Base-by-base conservation (phyloP, 2,888 invertebrate species). In the Dynastes maya region DNA sequence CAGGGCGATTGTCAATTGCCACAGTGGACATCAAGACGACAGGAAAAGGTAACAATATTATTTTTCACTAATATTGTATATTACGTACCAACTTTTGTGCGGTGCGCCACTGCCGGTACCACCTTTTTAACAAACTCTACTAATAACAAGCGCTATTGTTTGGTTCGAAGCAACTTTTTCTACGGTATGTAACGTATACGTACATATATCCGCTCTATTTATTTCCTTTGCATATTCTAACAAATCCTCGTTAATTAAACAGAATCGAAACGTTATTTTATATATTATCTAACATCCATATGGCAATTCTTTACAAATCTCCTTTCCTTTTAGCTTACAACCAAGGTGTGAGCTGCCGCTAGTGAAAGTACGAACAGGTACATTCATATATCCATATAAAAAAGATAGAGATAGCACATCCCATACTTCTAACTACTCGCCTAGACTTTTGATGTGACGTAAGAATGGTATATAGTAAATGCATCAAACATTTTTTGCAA, bases 271-370 rank as follows among this genome's bases (percentile, higher is more conserved):
- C 13, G 29, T 5, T 9, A 4, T 37, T 72, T 72, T 40, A 58
- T 58, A 40, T 72, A 72, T 58, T 72, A 72, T 61, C 72, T 72
- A 72, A 72, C 37, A 72, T 58, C 55, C 58, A 58, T 9, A 22
- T 58, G 40, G 51, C 72, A 61, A 45, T 61, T 58, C 37, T 22
- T 70, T 49, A 9, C 32, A 29, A 58, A 72, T 72, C 58, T 13
- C 72, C 72, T 55, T 72, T 72, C 58, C 16, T 40, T 72, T 58
- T 40, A 16, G 4, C 27, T n/a, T 40, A 61, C 58, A 13, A 37
- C 32, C n/a, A 72, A 72, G 13, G 51, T 16, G 40, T 45, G 37
- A 58, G 58, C 40, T 37, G n/a, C 27, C 8, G 13, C 22, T 58
- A 40, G 72, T 72, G 72, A 72, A 72, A 72, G 72, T 72, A 32